Evolutionary conservation across 2,888 invertebrate genomes (phyloP).

Genomic region (Pilophorus perplexus): DNA sequence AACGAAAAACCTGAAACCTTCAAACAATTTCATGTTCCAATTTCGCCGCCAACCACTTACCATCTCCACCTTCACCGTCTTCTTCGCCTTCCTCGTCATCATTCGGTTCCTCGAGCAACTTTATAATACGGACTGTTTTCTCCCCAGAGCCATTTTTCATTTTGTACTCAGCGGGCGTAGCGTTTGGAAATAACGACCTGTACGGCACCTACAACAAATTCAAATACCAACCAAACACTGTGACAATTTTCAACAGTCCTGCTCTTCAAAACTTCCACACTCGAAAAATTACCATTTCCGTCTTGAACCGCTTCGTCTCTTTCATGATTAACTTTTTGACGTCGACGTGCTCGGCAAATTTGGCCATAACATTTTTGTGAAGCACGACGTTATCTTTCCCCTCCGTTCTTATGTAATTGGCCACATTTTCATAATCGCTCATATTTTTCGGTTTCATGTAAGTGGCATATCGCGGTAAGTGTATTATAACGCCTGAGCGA

Average conservation of each 20-base stretch:
- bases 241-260: not conserved
- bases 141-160: conserved; percentile 56
- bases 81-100: conserved; percentile 55
- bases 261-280: not conserved
- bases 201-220: conserved; percentile 54
- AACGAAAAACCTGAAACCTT: too few relatives aligned
- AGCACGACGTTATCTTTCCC: conserved; percentile 58
- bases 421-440: conserved; percentile 58
- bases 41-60: conserved; percentile 43
- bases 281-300: conserved; percentile 12
- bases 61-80: conserved; percentile 47
- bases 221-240: not conserved
- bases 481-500: conserved; percentile 58
- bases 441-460: conserved; percentile 59
- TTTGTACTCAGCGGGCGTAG: conserved; percentile 57
- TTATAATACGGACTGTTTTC: conserved; percentile 56
- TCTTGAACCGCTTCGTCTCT: conserved; percentile 33
- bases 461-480: conserved; percentile 63
- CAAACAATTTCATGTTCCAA: too few relatives aligned
- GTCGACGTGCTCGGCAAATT: conserved; percentile 54
- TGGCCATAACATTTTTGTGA: conserved; percentile 55
- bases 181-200: conserved; percentile 60
- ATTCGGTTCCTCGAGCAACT: conserved; percentile 54
- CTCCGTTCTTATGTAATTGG: conserved; percentile 57
- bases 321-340: conserved; percentile 53